Conservation (phyloP, 2,113 vertebrate species). For the Psephotus haematonotus region DNA sequence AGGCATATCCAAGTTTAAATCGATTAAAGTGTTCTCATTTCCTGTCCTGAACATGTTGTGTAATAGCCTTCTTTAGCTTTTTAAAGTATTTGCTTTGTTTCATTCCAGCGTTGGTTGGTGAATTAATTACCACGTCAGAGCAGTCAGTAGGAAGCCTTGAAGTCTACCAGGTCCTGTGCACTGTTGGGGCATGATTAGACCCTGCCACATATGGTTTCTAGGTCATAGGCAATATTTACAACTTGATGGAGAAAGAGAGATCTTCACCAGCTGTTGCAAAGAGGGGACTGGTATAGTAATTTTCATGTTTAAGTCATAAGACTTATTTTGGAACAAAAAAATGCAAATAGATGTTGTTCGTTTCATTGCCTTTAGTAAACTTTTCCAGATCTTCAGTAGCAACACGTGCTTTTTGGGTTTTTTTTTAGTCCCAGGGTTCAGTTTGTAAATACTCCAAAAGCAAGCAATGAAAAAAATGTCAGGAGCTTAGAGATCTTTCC, state of each 20-base stretch:
- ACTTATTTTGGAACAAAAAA: background rate
- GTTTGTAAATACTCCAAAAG: background rate
- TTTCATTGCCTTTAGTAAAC: background rate
- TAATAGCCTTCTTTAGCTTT: constrained; percentile 2
- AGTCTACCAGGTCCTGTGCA: background rate
- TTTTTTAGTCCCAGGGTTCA: background rate
- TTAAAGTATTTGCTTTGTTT: constrained; percentile 25
- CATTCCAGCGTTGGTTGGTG: background rate
- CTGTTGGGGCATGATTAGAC: background rate
- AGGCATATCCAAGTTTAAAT: background rate
- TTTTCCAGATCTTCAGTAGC: background rate
- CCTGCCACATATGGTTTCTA: background rate
- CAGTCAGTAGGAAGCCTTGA: background rate
- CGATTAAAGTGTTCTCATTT: constrained; percentile 31
- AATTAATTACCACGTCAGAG: background rate
- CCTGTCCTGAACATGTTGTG: constrained; percentile 6
- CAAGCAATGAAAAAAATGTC: background rate
- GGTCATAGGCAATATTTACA: background rate
- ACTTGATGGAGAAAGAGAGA: background rate
- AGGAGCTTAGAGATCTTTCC: background rate
- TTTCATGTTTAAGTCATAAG: background rate
- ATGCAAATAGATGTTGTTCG: background rate
- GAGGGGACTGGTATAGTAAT: background rate
- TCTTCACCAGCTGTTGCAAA: background rate
- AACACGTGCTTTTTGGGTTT: background rate